Conservation (phyloP, 2,797 vertebrate genomes). For the Galagoides demidoff region DNA sequence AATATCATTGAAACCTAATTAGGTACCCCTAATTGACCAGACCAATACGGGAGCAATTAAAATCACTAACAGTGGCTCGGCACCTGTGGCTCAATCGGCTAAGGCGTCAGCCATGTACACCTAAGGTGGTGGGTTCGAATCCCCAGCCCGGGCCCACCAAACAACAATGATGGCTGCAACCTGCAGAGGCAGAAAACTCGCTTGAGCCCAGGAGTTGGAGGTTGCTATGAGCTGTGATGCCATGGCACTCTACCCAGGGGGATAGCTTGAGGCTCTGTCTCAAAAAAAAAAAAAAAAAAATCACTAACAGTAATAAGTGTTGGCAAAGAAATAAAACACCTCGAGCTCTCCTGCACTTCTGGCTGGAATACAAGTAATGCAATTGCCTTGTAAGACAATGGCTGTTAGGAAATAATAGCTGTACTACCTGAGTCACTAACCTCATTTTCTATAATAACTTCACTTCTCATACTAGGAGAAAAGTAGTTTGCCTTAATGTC, state of each 20-base stretch:
- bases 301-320: neutral
- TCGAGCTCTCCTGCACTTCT: neutral
- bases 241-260: too few relatives aligned
- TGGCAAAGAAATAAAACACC: neutral
- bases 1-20: too few relatives aligned
- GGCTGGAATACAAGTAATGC: neutral
- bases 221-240: too few relatives aligned
- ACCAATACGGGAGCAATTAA: slow-evolving; percentile 47
- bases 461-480: neutral
- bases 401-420: neutral
- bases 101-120: too few relatives aligned
- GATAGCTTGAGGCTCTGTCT: too few relatives aligned
- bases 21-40: too few relatives aligned
- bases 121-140: too few relatives aligned
- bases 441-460: neutral
- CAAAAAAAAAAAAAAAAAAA: neutral
- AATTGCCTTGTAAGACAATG: neutral
- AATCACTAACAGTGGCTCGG: neutral
- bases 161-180: too few relatives aligned
- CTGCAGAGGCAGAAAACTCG: too few relatives aligned
- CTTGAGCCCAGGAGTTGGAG: too few relatives aligned
- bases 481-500: neutral
- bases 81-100: too few relatives aligned
- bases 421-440: neutral
- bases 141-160: too few relatives aligned